Evolutionary conservation across 2,797 vertebrate genomes (phyloP), one percentile per base, ranked within the genome.

Genomic region (Staurois parvus): DNA sequence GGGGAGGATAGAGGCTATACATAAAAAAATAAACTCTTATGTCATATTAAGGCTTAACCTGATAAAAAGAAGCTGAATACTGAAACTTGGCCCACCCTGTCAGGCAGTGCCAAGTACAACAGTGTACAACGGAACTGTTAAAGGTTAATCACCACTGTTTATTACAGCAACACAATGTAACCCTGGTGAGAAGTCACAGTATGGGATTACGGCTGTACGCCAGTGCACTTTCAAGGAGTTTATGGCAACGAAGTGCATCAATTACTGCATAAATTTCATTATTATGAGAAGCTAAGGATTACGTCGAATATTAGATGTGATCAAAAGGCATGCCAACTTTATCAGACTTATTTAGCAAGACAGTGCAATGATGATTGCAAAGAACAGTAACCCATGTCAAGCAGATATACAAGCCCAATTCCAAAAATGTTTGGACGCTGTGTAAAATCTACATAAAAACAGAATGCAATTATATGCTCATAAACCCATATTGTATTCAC

Each of bases 91-190:
- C 26, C 78, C 67, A 59, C 66, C 67, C 45, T 59, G 13, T 37
- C 10, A 56, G 15, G 19, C 48, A 45, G 24, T 72, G 78, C 67
- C 67, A 37, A 59, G 32, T 56, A n/a, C 29, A 32, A 30, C 8
- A 59, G 24, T 37, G 77, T 69, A 52, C 24, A 32, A 66, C 32
- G 67, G 66, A 70, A 80, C 45, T 72, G 67, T 12, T 56, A 69
- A 56, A 79, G 77, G 77, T 79, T 79, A 72, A 72, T 80, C 29
- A 70, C 78, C 45, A 56, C 17, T 21, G 66, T 80, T 80, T 80
- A 80, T 80, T 80, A 17, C 66, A 68, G 26, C 40, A 79, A 68
- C 77, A 68, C 67, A 70, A 12, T 42, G 79, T 72, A 81, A 32
- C 78, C 30, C 29, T 56, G 78, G 29, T 56, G 67, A 72, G 45